These are phyloP conservation scores for Conops quadrifasciatus DNA, from an alignment of 2,888 invertebrate species.

Conservation along the genomic window DNA sequence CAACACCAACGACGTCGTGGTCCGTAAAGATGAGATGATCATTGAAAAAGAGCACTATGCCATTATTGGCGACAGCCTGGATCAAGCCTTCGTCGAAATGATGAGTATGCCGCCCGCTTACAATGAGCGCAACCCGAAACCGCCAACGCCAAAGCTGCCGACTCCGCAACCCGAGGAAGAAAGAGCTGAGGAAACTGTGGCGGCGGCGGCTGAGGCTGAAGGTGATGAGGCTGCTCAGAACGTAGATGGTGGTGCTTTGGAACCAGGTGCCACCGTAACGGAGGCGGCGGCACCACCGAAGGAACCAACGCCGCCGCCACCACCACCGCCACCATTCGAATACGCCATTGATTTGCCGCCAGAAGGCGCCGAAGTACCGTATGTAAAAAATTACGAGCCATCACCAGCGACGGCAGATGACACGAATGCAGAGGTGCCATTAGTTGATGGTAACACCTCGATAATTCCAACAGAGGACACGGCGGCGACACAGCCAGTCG, in stretches of 20 bases:
- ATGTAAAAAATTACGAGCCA: conserved; percentile 63
- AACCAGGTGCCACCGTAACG: conserved; percentile 47
- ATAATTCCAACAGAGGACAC: conserved; percentile 46
- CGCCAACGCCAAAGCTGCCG: conserved; percentile 60
- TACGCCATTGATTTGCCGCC: conserved; percentile 64
- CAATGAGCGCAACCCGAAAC: conserved; percentile 64
- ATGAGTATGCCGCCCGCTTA: conserved; percentile 69
- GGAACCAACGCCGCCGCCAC: conserved; percentile 60
- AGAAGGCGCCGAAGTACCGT: conserved; percentile 66
- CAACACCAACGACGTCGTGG: conserved; percentile 37
- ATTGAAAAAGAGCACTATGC: conserved; percentile 90
- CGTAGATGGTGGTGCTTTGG: conserved; percentile 51
- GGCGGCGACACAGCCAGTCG: conserved; percentile 46
- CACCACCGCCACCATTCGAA: conserved; percentile 65
- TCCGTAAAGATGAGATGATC: conserved; percentile 76
- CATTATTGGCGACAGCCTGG: conserved; percentile 91
- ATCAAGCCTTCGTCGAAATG: conserved; percentile 89
- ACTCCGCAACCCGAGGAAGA: conserved; percentile 62
- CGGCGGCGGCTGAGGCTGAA: conserved; percentile 43
- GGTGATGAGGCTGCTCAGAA: conserved; percentile 46
- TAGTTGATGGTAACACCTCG: conserved; percentile 47
- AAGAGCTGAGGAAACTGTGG: conserved; percentile 56
- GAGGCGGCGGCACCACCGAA: conserved; percentile 48
- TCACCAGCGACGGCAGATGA: conserved; percentile 48
- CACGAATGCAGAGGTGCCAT: conserved; percentile 44